Evolutionary conservation across 2,797 vertebrate species (phyloP).

Genomic region (Hafferia zeledoni): DNA sequence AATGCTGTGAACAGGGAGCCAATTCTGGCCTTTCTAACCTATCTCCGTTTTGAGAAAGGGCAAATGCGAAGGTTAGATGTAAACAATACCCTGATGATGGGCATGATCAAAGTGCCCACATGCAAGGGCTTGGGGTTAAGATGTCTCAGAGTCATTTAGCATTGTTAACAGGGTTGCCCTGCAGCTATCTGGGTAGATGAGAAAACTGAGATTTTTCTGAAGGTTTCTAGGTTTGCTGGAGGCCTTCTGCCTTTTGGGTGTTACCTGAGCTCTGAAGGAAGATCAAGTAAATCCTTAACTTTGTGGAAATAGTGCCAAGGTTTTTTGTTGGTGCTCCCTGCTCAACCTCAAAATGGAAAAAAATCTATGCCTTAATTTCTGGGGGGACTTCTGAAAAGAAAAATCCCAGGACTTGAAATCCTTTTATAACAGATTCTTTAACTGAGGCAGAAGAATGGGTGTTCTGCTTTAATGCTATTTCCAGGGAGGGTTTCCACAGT

Average conservation of each 20-base stretch:
- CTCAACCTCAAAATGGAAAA: background rate
- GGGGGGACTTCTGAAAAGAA: background rate
- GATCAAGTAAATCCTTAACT: background rate
- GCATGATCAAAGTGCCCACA: background rate
- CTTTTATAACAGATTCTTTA: background rate
- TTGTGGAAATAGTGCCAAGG: background rate
- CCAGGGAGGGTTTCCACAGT: background rate
- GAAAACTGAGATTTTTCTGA: background rate
- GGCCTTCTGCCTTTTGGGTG: background rate
- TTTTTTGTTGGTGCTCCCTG: background rate
- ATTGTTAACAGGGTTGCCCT: background rate
- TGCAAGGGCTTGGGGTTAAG: background rate
- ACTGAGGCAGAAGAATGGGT: background rate
- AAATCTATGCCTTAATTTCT: background rate
- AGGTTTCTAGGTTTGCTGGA: background rate
- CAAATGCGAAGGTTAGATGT: background rate
- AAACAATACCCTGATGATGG: background rate
- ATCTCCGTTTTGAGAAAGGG: background rate
- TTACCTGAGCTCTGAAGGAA: background rate
- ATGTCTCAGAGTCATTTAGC: background rate
- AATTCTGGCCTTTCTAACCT: background rate
- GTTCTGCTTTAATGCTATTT: background rate
- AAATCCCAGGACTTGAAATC: background rate
- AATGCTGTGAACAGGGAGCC: background rate
- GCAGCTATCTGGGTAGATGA: background rate